Base-by-base conservation (phyloP, 64 coral and sea anemone genomes). In the Montipora capricornis region DNA sequence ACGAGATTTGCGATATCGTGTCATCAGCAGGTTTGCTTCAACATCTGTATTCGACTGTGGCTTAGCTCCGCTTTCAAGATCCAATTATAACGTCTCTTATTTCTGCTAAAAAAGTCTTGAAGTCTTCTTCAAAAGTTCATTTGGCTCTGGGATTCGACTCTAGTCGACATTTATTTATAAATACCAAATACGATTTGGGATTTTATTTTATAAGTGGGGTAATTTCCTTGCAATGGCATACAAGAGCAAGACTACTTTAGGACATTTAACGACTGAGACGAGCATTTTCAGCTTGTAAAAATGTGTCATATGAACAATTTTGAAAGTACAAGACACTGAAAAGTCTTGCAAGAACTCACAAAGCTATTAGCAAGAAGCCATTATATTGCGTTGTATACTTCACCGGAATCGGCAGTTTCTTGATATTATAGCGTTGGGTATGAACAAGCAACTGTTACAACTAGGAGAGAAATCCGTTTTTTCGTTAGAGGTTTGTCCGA, bases 11-110 rank as follows among this genome's bases (percentile, higher is more conserved):
- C 17, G 82, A 86, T 86, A 86, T 86, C 67, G 62, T 44, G 49
- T 71, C 62, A 22, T 44, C 45, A 8, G 22, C 44, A 10, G 9
- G 6, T 8, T 70, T 7, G 58, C 44, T 47, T 67, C 82, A 50
- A 86, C 82, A 86, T 86, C 82, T 86, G 82, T 73, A 86, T 45
- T 20, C 66, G 64, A n/a, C 46, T 71, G 82, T 73, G 82, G 82
- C 66, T 71, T 48, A 70, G 44, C 45, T 86, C 44, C 64, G 47
- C 45, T 20, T 37, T 86, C 45, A 86, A 86, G 82, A 86, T 37
- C 82, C 82, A 86, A 73, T 86, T 86, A 71, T 11, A 4, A 13
- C 64, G 66, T 86, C 66, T 86, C 82, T 19, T 16, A 47, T 86
- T 86, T 86, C 82, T 86, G 3, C 66, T 50, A 19, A 64, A 37